Percentiles rank a stretch among this genome's conserved stretches.
Evolutionary conservation across 2,113 vertebrate species (phyloP).

Genomic region (Psittacara wagleri): DNA sequence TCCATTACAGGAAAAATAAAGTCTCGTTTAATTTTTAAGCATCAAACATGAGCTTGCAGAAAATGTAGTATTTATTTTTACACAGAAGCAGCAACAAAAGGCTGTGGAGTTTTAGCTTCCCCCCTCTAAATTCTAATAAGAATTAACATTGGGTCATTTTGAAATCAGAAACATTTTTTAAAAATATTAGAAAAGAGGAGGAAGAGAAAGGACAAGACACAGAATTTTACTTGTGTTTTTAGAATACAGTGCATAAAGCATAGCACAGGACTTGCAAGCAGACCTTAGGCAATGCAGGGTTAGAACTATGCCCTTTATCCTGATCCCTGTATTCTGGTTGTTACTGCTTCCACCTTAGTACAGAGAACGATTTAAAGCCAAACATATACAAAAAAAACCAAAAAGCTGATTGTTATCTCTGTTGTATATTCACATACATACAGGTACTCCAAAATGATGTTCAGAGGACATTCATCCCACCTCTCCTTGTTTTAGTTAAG

Average conservation of each 20-base stretch:
- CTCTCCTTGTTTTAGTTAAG: not conserved
- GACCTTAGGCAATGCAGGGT: not conserved
- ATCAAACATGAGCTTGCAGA: not conserved
- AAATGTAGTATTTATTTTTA: not conserved
- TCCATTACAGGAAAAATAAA: not conserved
- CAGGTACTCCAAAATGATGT: not conserved
- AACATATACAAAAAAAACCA: not conserved
- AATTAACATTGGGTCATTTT: not conserved
- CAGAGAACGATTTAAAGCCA: not conserved
- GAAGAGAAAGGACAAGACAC: not conserved
- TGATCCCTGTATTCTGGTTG: not conserved
- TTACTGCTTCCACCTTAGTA: not conserved
- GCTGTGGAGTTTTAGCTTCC: not conserved
- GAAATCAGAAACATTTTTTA: not conserved
- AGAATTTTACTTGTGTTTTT: not conserved
- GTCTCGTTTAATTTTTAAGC: not conserved
- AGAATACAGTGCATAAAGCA: not conserved
- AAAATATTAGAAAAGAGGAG: not conserved
- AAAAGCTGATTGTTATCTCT: not conserved
- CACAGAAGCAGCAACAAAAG: not conserved
- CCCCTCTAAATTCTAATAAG: not conserved
- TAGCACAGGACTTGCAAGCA: not conserved
- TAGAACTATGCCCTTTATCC: not conserved
- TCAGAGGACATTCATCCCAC: not conserved
- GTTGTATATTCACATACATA: not conserved